phyloP scores from a whole-genome alignment of 2,888 invertebrate genomes.

The Drosophila melanosoma region DNA sequence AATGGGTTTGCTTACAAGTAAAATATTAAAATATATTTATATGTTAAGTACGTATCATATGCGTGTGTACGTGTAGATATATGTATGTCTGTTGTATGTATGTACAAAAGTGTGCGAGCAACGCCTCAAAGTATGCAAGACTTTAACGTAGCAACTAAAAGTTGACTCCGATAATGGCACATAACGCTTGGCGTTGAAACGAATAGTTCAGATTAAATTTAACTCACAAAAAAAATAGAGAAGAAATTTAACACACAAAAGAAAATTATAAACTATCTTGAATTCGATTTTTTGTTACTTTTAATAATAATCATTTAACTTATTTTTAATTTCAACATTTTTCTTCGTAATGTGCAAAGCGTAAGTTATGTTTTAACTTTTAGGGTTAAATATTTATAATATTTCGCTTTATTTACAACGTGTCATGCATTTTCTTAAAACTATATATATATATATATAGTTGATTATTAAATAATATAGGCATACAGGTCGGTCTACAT shows the following conservation, averaged over 20 bases:
- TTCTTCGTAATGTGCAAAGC: constrained; percentile 13
- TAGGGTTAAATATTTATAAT: constrained; percentile 40
- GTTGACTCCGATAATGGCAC: constrained; percentile 34
- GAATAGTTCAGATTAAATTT: constrained; percentile 1
- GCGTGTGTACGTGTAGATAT: not conserved
- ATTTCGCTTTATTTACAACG: constrained; percentile 62
- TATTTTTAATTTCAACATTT: not conserved
- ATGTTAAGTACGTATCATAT: constrained; percentile 36
- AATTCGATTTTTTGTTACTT: not conserved
- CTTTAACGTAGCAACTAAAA: constrained; percentile 31
- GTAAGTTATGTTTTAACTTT: not conserved
- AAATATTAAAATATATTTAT: constrained; percentile 17
- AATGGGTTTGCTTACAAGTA: constrained; percentile 27
- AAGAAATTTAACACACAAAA: not conserved
- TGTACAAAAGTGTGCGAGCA: constrained; percentile 33
- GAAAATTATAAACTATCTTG: not conserved
- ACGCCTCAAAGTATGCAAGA: constrained; percentile 37
- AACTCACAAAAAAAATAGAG: not conserved
- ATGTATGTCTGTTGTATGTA: constrained; percentile 9
- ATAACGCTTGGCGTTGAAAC: constrained; percentile 50
- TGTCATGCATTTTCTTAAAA: constrained; percentile 50
- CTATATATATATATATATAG: constrained; percentile 34
- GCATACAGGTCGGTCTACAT: constrained; percentile 45
- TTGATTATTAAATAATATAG: constrained; percentile 56
- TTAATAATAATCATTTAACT: not conserved